These are phyloP conservation scores for Octodon degus DNA, from an alignment of 2,113 vertebrate genomes.

Conservation along the genomic window DNA sequence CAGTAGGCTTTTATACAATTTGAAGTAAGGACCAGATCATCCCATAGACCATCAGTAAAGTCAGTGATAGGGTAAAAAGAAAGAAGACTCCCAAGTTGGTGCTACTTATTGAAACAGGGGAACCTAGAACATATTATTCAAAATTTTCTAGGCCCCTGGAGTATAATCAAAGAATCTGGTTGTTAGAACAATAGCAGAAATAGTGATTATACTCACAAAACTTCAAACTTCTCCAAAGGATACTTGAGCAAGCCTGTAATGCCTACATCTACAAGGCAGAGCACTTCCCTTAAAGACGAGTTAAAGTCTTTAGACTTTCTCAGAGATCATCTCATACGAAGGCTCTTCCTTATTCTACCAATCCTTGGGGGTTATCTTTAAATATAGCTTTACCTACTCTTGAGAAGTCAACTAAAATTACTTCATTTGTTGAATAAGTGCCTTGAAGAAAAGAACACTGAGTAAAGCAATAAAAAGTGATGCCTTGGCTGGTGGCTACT, in stretches of 20 bases:
- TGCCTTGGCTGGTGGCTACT: slow-evolving; percentile 3
- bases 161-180: neutral
- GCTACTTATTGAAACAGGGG: neutral
- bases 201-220: neutral
- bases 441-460: neutral
- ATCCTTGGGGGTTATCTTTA: slow-evolving; percentile 49
- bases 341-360: neutral
- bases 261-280: neutral
- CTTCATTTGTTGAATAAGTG: slow-evolving; percentile 32
- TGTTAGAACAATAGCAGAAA: neutral
- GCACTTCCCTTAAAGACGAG: neutral
- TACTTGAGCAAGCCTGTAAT: neutral
- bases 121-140: neutral
- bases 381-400: neutral
- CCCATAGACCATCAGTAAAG: neutral
- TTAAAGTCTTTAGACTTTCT: neutral
- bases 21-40: neutral
- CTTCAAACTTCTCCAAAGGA: slow-evolving; percentile 14
- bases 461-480: neutral
- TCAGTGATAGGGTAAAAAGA: neutral
- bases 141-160: neutral
- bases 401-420: slow-evolving; percentile 28
- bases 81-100: neutral
- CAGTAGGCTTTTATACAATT: neutral
- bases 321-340: neutral